These are phyloP conservation scores for Conus betulinus DNA, from an alignment of 1,140 invertebrate genomes.

Conservation along the genomic window DNA sequence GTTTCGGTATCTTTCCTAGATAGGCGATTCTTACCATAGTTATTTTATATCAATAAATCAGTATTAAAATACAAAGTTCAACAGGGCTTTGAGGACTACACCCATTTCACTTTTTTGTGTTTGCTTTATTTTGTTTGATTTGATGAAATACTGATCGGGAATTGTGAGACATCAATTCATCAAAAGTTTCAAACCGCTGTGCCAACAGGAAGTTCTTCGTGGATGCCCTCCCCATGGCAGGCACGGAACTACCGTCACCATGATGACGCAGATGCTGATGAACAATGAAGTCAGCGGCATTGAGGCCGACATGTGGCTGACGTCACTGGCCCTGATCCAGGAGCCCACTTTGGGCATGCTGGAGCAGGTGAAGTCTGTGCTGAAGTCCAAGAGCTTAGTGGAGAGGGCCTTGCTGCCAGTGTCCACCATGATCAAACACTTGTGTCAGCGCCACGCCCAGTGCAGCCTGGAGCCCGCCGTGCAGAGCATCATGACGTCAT, in stretches of 20 bases:
- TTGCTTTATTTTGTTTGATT: too few relatives aligned
- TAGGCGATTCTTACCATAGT: too few relatives aligned
- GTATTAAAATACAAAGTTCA: too few relatives aligned
- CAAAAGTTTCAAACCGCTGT: too few relatives aligned
- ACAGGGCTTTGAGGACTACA: too few relatives aligned
- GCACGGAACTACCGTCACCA: slow-evolving; percentile 84
- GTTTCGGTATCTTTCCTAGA: too few relatives aligned
- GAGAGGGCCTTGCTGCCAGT: slow-evolving; percentile 77
- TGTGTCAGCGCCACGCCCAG: slow-evolving; percentile 71
- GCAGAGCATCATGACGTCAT: slow-evolving; percentile 75
- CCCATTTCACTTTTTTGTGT: too few relatives aligned
- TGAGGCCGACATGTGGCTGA: slow-evolving; percentile 85
- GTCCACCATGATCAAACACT: slow-evolving; percentile 76
- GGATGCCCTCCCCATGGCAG: slow-evolving; percentile 88
- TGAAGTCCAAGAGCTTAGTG: slow-evolving; percentile 79
- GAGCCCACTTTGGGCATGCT: slow-evolving; percentile 85
- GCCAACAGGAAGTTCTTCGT: slow-evolving; percentile 74
- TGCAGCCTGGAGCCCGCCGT: slow-evolving; percentile 62
- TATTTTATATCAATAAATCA: too few relatives aligned
- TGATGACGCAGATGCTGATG: slow-evolving; percentile 88
- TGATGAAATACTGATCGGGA: too few relatives aligned
- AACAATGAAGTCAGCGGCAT: slow-evolving; percentile 82
- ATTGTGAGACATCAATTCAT: too few relatives aligned
- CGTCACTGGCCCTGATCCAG: slow-evolving; percentile 85
- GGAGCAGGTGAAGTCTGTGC: slow-evolving; percentile 77